A percentile compares a stretch with the other conserved stretches of the same genome.
phyloP scores from a whole-genome alignment of 2,113 vertebrate genomes.

The Trinectes maculatus region DNA sequence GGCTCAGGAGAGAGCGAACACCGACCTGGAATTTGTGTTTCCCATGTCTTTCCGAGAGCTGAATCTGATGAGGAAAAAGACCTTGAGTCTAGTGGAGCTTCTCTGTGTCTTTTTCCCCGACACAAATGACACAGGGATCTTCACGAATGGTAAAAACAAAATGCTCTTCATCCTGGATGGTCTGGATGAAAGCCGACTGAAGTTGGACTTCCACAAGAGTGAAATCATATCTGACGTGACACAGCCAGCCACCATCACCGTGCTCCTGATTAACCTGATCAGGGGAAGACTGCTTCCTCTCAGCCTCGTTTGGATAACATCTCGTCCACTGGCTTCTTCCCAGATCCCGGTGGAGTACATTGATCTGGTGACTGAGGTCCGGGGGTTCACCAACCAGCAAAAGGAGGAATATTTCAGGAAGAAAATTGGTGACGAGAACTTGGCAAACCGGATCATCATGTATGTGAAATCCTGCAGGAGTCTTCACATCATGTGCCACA shows the following conservation, averaged over 20 bases:
- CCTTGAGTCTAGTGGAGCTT: constrained; percentile 49
- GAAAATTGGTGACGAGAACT: constrained; percentile 32
- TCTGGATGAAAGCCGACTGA: constrained; percentile 68
- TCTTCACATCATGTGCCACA: constrained; percentile 77
- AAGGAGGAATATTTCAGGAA: constrained; percentile 72
- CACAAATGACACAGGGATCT: constrained; percentile 47
- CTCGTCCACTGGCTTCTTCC: constrained; percentile 56
- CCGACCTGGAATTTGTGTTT: constrained; percentile 64
- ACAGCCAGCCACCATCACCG: constrained; percentile 8
- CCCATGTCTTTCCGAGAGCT: constrained; percentile 68
- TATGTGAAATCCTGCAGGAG: constrained; percentile 72
- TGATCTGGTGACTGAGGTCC: constrained; percentile 67
- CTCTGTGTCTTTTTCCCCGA: constrained; percentile 53
- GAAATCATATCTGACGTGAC: constrained; percentile 58
- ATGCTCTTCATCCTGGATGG: constrained; percentile 73
- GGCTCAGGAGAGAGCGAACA: constrained; percentile 60
- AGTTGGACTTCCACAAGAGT: constrained; percentile 55
- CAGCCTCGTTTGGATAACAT: constrained; percentile 66
- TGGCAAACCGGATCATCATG: constrained; percentile 51
- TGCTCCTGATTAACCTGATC: constrained; percentile 71
- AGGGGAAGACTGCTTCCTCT: constrained; percentile 56
- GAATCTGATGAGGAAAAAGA: constrained; percentile 57
- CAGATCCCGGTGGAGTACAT: constrained; percentile 57
- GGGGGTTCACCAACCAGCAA: constrained; percentile 69
- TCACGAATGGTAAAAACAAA: constrained; percentile 1